These are phyloP conservation scores for Perca fluviatilis DNA, from an alignment of 2,113 vertebrate genomes.

Conservation along the genomic window DNA sequence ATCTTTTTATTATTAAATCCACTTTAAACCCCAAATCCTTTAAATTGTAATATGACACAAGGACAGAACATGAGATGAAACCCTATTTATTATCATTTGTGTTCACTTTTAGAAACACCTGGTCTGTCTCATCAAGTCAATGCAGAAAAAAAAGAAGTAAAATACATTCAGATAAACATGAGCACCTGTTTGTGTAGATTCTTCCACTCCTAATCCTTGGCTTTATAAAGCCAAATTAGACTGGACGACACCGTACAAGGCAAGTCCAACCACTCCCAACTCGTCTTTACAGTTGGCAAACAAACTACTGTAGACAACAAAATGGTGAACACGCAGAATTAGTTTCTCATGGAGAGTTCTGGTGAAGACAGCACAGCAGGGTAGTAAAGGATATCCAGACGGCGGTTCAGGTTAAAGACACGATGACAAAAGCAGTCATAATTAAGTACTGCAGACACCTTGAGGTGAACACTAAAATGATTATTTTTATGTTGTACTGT, in stretches of 20 bases:
- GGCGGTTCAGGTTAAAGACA: not conserved
- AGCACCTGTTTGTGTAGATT: constrained; percentile 49
- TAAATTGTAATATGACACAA: not conserved
- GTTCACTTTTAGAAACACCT: constrained; percentile 54
- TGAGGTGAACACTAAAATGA: not conserved
- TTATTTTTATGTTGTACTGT: constrained; percentile 5
- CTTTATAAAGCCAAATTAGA: constrained; percentile 26
- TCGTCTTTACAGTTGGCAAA: constrained; percentile 11
- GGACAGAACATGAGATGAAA: constrained; percentile 23
- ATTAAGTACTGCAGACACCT: not conserved
- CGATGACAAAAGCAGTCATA: not conserved
- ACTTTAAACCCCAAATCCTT: not conserved
- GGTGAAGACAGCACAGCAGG: not conserved
- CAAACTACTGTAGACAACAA: not conserved
- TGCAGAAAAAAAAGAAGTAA: constrained; percentile 19
- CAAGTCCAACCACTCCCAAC: constrained; percentile 13
- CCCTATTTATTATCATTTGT: constrained; percentile 42
- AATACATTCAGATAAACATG: constrained; percentile 60
- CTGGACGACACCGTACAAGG: constrained; percentile 20
- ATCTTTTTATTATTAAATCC: not conserved
- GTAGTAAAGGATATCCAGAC: not conserved
- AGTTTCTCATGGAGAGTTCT: constrained; percentile 16
- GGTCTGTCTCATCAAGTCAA: constrained; percentile 49
- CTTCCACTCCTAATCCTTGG: not conserved
- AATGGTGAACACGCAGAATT: not conserved